phyloP scores from a whole-genome alignment of 2,113 vertebrate species.

The Sphaerodactylus townsendi region DNA sequence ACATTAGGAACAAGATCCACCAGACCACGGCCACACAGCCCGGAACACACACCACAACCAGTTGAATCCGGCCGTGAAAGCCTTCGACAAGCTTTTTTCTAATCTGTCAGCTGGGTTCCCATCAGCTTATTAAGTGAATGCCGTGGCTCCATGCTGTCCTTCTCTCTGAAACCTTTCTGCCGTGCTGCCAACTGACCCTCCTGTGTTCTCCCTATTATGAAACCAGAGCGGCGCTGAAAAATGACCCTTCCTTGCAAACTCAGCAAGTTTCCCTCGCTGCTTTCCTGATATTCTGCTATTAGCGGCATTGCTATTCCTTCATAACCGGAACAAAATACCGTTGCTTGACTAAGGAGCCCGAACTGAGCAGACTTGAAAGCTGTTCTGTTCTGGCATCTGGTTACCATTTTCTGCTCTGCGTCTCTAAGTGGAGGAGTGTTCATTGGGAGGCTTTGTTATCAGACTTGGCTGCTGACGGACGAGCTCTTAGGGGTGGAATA shows the following conservation, averaged over 20 bases:
- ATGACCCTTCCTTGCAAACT: slow-evolving; percentile 28
- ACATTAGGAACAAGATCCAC: too few relatives aligned
- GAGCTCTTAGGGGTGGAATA: too few relatives aligned
- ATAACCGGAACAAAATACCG: background rate
- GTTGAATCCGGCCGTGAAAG: too few relatives aligned
- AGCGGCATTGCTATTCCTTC: background rate
- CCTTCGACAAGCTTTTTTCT: too few relatives aligned
- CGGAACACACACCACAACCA: too few relatives aligned
- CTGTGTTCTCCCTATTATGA: background rate
- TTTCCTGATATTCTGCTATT: too few relatives aligned
- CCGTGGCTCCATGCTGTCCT: slow-evolving; percentile 34
- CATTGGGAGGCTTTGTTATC: too few relatives aligned
- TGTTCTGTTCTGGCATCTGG: background rate
- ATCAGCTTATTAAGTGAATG: background rate
- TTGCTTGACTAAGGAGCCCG: background rate
- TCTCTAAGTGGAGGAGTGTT: background rate
- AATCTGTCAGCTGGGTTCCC: too few relatives aligned
- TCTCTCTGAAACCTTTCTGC: background rate
- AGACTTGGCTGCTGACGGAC: too few relatives aligned
- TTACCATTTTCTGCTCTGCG: background rate
- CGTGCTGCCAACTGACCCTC: slow-evolving; percentile 37
- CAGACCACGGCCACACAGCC: too few relatives aligned
- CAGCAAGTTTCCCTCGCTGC: slow-evolving; percentile 39
- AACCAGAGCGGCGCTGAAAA: slow-evolving; percentile 50
- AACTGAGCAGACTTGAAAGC: background rate